A percentile compares a stretch with the other conserved stretches of the same genome.
phyloP scores from a whole-genome alignment of 2,113 vertebrate species.

The Solea senegalensis region DNA sequence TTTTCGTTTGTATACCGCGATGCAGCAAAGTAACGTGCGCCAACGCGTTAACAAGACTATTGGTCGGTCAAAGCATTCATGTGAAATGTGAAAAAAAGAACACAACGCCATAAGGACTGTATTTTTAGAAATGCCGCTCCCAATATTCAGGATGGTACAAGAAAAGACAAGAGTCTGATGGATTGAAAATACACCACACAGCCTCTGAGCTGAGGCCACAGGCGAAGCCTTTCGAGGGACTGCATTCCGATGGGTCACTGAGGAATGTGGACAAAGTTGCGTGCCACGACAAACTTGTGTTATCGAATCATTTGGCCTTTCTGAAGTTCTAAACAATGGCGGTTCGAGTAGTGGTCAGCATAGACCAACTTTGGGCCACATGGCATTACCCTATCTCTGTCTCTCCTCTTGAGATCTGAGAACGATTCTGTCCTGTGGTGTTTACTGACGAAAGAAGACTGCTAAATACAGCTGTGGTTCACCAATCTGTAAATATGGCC shows the following conservation, averaged over 20 bases:
- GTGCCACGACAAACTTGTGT: conserved; percentile 65
- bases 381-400: conserved; percentile 71
- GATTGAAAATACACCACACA: conserved; percentile 60
- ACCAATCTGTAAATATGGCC: conserved; percentile 80
- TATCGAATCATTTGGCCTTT: conserved; percentile 67
- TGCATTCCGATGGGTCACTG: conserved; percentile 66
- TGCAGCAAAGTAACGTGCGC: conserved; percentile 49
- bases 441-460: conserved; percentile 73
- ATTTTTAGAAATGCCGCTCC: conserved; percentile 66
- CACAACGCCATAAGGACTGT: conserved; percentile 51
- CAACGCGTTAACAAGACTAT: conserved; percentile 62
- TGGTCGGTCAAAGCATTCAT: conserved; percentile 47
- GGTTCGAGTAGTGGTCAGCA: conserved; percentile 51
- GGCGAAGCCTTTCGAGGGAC: conserved; percentile 72
- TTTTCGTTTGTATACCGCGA: conserved; percentile 56
- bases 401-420: conserved; percentile 72
- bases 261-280: conserved; percentile 71
- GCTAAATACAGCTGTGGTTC: conserved; percentile 81
- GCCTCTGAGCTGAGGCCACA: conserved; percentile 70
- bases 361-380: conserved; percentile 58
- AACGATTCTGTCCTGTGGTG: conserved; percentile 64
- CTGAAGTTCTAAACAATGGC: conserved; percentile 74
- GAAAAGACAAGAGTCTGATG: conserved; percentile 52
- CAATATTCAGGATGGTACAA: conserved; percentile 49
- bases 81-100: conserved; percentile 43